Evolutionary conservation across 2,113 vertebrate genomes (phyloP).

Genomic region (Actenoides hombroni): DNA sequence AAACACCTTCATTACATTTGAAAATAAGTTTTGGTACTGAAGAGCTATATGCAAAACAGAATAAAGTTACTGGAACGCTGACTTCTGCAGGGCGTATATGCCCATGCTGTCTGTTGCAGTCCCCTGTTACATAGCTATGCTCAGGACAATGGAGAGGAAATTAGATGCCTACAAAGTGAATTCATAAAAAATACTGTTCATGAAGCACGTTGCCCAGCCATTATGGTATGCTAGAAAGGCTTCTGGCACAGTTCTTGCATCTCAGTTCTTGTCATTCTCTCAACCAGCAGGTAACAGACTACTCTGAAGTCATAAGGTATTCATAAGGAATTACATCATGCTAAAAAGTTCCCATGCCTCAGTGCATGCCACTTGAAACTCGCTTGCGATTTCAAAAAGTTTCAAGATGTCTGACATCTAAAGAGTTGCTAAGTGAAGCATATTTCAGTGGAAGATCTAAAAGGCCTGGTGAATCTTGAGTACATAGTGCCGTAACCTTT

Average conservation of each 20-base stretch:
- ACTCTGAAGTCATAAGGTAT: background rate
- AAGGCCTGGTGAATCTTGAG: background rate
- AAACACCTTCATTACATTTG: background rate
- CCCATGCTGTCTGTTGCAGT: background rate
- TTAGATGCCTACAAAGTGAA: background rate
- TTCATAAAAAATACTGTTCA: background rate
- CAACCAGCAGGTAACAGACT: background rate
- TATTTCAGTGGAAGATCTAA: background rate
- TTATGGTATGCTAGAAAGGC: background rate
- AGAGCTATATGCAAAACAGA: background rate
- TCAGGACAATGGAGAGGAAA: background rate
- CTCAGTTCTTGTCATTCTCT: background rate
- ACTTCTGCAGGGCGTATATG: background rate
- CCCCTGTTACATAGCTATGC: background rate
- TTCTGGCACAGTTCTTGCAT: background rate
- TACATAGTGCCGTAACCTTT: background rate
- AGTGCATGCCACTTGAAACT: background rate
- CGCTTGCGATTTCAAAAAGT: background rate
- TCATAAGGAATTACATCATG: background rate
- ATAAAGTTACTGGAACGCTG: background rate
- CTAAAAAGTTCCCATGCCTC: background rate
- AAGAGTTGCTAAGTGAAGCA: background rate
- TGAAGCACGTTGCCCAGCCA: rapidly evolving
- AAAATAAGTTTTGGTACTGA: background rate
- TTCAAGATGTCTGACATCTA: background rate